Evolutionary conservation across 2,888 invertebrate genomes (phyloP).

Genomic region (Stenoptilia bipunctidactyla): DNA sequence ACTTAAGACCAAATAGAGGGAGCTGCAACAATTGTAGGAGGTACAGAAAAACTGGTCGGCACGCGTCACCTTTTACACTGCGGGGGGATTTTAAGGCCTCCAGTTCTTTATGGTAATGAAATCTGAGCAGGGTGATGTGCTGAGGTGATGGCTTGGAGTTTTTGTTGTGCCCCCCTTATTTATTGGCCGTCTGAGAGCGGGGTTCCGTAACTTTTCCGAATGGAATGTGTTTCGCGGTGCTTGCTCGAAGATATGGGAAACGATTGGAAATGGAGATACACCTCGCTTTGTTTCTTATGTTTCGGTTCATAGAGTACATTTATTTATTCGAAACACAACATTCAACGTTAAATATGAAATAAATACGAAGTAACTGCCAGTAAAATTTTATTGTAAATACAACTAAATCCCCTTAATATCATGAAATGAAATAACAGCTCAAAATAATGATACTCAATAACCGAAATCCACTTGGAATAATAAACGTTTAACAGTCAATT

Average conservation of each 20-base stretch:
- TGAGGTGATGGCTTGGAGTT: slow-evolving; percentile 67
- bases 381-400: slow-evolving; percentile 17
- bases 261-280: neutral
- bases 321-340: too few species aligned
- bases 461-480: slow-evolving; percentile 47
- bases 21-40: slow-evolving; percentile 3
- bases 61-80: slow-evolving; percentile 54
- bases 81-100: slow-evolving; percentile 68
- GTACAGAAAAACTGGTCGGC: slow-evolving; percentile 18
- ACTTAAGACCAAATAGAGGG: slow-evolving; percentile 7
- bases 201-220: slow-evolving; percentile 48
- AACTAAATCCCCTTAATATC: too few species aligned
- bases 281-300: too few species aligned
- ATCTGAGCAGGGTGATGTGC: slow-evolving; percentile 70
- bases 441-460: slow-evolving; percentile 39
- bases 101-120: slow-evolving; percentile 72
- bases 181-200: slow-evolving; percentile 64
- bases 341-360: neutral
- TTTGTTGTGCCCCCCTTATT: slow-evolving; percentile 67
- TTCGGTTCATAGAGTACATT: too few species aligned
- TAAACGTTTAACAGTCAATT: slow-evolving; percentile 59
- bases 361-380: neutral
- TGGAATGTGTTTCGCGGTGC: slow-evolving; percentile 52
- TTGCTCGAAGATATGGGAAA: neutral
- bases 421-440: slow-evolving; percentile 21